Evolutionary conservation across 1,140 invertebrate species (phyloP).

Genomic region (Diabrotica undecimpunctata): DNA sequence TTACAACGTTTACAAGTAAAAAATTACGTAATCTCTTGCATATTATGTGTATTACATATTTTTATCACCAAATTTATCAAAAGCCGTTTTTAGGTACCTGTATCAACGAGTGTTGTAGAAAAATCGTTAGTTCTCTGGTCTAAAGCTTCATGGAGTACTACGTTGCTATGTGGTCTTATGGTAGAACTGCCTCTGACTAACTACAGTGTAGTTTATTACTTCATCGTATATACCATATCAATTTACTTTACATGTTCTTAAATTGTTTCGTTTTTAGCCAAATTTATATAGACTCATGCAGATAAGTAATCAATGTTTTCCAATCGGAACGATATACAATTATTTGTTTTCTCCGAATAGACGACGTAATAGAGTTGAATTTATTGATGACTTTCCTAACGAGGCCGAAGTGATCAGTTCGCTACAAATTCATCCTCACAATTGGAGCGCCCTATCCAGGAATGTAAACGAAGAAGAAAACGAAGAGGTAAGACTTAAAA

Average conservation of each 20-base stretch:
- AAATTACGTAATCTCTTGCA: no score
- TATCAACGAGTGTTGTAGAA: no score
- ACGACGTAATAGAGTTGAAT: conserved; percentile 79
- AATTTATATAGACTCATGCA: conserved; percentile 89
- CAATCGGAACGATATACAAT: conserved; percentile 72
- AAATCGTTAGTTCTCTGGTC: no score
- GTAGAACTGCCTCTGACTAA: not conserved
- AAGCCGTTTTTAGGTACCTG: no score
- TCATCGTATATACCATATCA: not conserved
- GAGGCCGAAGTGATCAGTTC: conserved; percentile 88
- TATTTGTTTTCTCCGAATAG: conserved; percentile 73
- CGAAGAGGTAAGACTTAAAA: conserved; percentile 80
- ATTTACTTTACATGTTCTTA: not conserved
- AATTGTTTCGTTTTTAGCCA: conserved; percentile 66
- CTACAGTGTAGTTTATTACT: not conserved
- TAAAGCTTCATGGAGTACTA: no score
- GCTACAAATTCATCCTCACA: conserved; percentile 86
- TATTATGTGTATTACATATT: no score
- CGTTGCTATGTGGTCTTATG: conserved; percentile 3
- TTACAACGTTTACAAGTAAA: no score
- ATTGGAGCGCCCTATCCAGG: conserved; percentile 82
- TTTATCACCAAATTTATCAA: no score
- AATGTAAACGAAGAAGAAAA: conserved; percentile 82
- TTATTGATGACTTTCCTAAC: conserved; percentile 88
- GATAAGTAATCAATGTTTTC: conserved; percentile 73